Conservation (phyloP, 1,140 invertebrate genomes). For the Zaprionus nigranus region DNA sequence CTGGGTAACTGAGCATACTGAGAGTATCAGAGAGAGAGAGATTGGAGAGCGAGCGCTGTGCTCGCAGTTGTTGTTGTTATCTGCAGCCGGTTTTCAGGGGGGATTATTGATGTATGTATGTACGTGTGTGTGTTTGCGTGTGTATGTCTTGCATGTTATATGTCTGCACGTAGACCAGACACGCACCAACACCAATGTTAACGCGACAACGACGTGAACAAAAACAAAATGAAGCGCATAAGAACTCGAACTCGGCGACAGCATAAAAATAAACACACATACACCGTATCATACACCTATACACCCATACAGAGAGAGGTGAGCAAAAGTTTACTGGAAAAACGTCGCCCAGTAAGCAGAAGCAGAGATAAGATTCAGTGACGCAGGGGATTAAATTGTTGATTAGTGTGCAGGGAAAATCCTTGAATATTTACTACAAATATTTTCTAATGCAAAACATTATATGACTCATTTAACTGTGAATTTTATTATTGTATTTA, state of each 20-base stretch:
- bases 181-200: conserved; percentile 52
- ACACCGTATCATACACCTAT: conserved; percentile 5
- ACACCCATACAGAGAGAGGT: not conserved
- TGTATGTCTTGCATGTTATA: conserved; percentile 53
- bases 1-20: conserved; percentile 30
- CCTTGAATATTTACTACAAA: not conserved
- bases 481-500: not conserved
- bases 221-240: conserved; percentile 61
- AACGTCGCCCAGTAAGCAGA: conserved; percentile 61
- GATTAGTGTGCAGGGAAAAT: conserved; percentile 23
- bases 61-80: conserved; percentile 42
- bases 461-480: not conserved
- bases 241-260: conserved; percentile 67
- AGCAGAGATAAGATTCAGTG: conserved; percentile 31
- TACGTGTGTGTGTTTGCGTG: conserved; percentile 31
- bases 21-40: conserved; percentile 7
- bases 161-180: conserved; percentile 78
- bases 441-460: not conserved
- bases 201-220: conserved; percentile 36
- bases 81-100: conserved; percentile 76
- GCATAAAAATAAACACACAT: conserved; percentile 73
- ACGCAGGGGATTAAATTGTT: conserved; percentile 30
- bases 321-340: conserved; percentile 67
- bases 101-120: conserved; percentile 67
- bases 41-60: conserved; percentile 24